Evolutionary conservation across 2,113 vertebrate species (phyloP), one percentile per base, ranked within the genome.

Genomic region (Chrysemys picta): DNA sequence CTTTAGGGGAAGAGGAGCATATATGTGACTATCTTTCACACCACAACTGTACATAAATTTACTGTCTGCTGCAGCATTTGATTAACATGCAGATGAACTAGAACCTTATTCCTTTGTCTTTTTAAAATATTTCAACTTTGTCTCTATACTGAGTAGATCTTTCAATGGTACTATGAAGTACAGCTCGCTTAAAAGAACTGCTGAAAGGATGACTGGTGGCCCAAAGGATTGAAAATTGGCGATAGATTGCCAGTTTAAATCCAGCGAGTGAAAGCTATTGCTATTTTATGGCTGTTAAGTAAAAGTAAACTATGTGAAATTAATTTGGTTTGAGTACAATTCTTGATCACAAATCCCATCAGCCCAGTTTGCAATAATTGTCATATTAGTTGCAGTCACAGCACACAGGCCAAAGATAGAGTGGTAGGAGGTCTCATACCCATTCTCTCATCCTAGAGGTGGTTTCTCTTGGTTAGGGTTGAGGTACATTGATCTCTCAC

Each of bases 401-500:
- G 17, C 35, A 38, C 8, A 38, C 17, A 69, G 65, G 65, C 35
- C 65, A 38, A 38, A 69, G 35, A 69, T 5, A 38, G n/a, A 72
- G 10, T 72, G 9, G 65, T 72, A 38, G 10, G n/a, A 38, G 16
- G n/a, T 9, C 17, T 72, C 9, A 38, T 38, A 21, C 65, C 53
- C 14, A n/a, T 17, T 69, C 62, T 65, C 31, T 17, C 17, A 19
- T 62, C 65, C 35, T n/a, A 21, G 8, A 69, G 7, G 65, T 69
- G 8, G 65, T 72, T 9, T 38, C 16, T 38, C 35, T 19, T 38
- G 9, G 8, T 72, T 72, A 38, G 19, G 65, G 35, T 69, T 83
- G 1, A 38, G 56, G 62, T 84, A 35, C 2, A 0, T 31, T 53
- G 31, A 49, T 19, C 29, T 49, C 8, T 25, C 1, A 1, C 4